Evolutionary conservation across 2,113 vertebrate species (phyloP), one percentile per base, ranked within the genome.

Genomic region (Acrocephalus kingi): DNA sequence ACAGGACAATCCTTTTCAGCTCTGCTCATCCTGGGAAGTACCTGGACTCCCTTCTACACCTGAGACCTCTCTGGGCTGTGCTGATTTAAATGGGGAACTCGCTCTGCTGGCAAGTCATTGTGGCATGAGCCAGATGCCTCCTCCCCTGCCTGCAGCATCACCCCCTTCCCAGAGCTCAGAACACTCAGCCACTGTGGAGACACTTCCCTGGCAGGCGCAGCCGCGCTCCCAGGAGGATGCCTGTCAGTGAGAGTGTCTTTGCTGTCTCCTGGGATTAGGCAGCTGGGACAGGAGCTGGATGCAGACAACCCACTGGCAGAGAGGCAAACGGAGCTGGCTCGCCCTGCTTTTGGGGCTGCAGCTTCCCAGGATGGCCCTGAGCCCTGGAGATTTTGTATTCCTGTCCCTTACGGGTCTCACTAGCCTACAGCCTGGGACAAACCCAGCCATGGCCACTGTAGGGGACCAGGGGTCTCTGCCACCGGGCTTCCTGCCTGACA

Each of bases 71-170:
- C 37, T 30, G 62, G 19, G 35, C 59, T 69, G 54, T 51, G 51
- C 46, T 58, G 15, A 27, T 66, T 46, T 56, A 16, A 9, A 4
- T 0, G 1, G 45, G 7, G 41, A 71, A 10, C 35, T 52, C 2
- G 0, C 37, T 56, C 30, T 24, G 19, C 62, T 33, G 72, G n/a
- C 21, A 37, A 45, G 37, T 7, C 1, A 3, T 0, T 0, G 2
- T 46, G 59, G 43, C 56, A 27, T 12, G 33, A 67, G 5, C 12
- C 75, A 66, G 59, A 55, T 85, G 46, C 35, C 55, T 51, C 23
- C 41, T 88, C 55, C 71, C 74, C 69, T 81, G 39, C 46, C 37
- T 25, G 79, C 45, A 11, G 33, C 55, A 74, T n/a, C 24, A 1
- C 11, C 11, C 43, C 41, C 39, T 55, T 79, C 22, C 80, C 0